Conservation (phyloP, 2,797 vertebrate genomes). For the Orientallactaga sibirica region DNA sequence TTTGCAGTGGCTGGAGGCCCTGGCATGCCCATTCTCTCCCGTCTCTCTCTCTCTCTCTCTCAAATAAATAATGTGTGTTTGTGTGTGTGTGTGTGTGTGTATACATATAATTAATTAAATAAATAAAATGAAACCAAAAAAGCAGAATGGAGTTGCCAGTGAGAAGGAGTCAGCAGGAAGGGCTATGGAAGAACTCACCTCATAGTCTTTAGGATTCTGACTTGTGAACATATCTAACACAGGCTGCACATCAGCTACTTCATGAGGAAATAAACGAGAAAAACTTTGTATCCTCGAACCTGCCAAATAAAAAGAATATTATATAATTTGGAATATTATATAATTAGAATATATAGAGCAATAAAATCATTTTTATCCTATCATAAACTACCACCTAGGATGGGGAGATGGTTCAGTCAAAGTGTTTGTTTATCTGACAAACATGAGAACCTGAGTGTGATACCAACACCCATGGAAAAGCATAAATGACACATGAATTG, state of each 20-base stretch:
- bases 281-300: constrained; percentile 97
- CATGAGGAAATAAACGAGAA: constrained; percentile 96
- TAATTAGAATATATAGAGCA: not conserved
- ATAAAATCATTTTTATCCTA: not conserved
- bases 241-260: constrained; percentile 94
- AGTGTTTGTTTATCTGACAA: too few relatives aligned
- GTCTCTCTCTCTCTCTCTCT: too few relatives aligned
- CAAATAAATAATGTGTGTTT: too few relatives aligned
- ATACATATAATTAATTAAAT: too few relatives aligned
- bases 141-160: not conserved
- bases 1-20: too few relatives aligned
- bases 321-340: constrained; percentile 34
- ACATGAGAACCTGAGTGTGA: too few relatives aligned
- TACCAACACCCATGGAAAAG: too few relatives aligned
- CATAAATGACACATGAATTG: too few relatives aligned
- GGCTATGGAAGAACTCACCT: constrained; percentile 87
- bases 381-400: not conserved
- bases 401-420: too few relatives aligned
- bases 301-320: constrained; percentile 79
- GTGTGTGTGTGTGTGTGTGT: too few relatives aligned
- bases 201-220: constrained; percentile 93
- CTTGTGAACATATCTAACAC: constrained; percentile 92
- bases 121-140: not conserved
- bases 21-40: too few relatives aligned
- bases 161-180: not conserved